Base-by-base conservation (phyloP, 1,140 invertebrate genomes). In the Lasioglossum albipes region DNA sequence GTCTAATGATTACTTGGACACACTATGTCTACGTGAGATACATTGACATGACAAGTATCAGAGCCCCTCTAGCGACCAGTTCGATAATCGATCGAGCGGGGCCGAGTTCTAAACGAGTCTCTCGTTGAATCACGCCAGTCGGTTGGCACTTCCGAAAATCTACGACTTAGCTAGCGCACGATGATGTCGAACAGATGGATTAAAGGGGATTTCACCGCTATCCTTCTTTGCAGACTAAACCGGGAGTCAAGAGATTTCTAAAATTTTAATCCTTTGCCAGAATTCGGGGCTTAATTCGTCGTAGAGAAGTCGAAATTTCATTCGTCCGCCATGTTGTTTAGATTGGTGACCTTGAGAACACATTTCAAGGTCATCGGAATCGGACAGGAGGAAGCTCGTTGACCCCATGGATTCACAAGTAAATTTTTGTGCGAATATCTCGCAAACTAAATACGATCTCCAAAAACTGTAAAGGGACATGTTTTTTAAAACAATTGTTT, bases 81-180 rank as follows among this genome's bases (percentile, higher is more conserved):
- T 82, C 71, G 79, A 81, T 81, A 77, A 83, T 85, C 74, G 73
- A 80, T 74, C 49, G 36, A n/a, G 59, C 22, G 16, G 20, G 36
- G 13, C 13, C 16, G 52, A 70, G 9, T 45, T 45, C n/a, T 16
- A 67, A 18, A 12, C 65, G 20, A 52, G 22, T 36, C 20, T 12
- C 12, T 22, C 27, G 10, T 18, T 61, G 57, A 36, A 54, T 54
- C 36, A 22, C 27, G 41, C 49, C 10, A 20, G 22, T 27, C 12
- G 31, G 31, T 27, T 69, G 10, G 7, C 52, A 54, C 20, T 45
- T 71, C 54, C n/a, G 20, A 64, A 80, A 64, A 68, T 13, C 64
- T 36, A 36, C 31, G 70, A 65, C 41, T 68, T 80, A 75, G 7
- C n/a, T 18, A 5, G 31, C 13, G 31, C 52, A 45, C 52, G 54